Base-by-base conservation (phyloP, 2,113 vertebrate species). In the Seriola dumerili region DNA sequence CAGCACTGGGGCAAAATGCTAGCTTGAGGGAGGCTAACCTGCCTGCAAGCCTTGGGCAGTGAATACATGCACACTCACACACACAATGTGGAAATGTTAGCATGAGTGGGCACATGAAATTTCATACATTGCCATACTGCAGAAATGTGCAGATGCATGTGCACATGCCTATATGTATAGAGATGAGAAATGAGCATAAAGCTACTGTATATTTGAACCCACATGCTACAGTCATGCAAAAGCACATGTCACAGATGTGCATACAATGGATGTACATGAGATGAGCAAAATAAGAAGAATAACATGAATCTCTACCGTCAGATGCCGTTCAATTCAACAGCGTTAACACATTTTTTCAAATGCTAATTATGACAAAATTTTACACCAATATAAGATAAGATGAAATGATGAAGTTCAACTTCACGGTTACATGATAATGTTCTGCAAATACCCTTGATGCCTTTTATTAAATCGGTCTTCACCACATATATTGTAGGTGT, bases 1-100 rank as follows among this genome's bases (percentile, higher is more conserved):
- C 84, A 87, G 76, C 48, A 7, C 75, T 55, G 25, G 61, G 54
- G 40, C 57, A 78, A 80, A 75, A 66, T 63, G 63, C 62, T 83
- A 62, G 76, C 82, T 76, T 62, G 38, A 85, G 23, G 42, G 85
- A 85, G 70, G 44, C 52, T 54, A 58, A 63, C 42, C 71, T 34
- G 69, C 25, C 75, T 58, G 1, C 11, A 11, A 88, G 36, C 76
- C 52, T 64, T 55, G 14, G 36, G 8, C 63, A 76, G 46, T 40
- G 32, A 42, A 73, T 5, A 65, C 16, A 78, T 21, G 3, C 14
- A 80, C 46, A 74, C 44, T 38, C 34, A 65, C 46, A 48, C 21
- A 61, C n/a, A 65, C 29, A 54, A 7, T 62, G 61, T 63, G 57
- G 38, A 79, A 59, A 74, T 29, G 29, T n/a, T 62, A 66, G 76